phyloP scores from a whole-genome alignment of 2,888 invertebrate genomes.

The Pristionchus arcanus region DNA sequence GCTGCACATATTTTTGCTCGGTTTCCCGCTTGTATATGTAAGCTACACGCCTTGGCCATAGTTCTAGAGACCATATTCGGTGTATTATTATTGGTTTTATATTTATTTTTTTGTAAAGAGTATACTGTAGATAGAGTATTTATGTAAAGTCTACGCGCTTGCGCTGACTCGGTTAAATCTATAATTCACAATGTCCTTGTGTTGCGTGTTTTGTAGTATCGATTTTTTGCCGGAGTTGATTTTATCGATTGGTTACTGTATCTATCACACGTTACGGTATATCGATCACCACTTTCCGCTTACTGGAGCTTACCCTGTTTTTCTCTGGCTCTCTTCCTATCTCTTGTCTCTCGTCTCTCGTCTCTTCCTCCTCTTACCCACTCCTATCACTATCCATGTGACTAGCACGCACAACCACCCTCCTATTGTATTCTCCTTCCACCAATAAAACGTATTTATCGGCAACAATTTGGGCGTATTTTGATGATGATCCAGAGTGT shows the following conservation, averaged over 20 bases:
- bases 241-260: constrained; percentile 41
- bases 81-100: neutral
- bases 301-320: constrained; percentile 22
- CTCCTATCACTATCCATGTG: constrained; percentile 34
- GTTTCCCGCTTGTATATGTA: constrained; percentile 16
- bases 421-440: constrained; percentile 35
- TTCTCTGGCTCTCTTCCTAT: neutral
- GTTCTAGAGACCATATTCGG: constrained; percentile 12
- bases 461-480: neutral
- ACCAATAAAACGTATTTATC: constrained; percentile 34
- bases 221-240: neutral
- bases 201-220: neutral
- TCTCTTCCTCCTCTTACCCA: neutral
- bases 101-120: constrained; percentile 36
- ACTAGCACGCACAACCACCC: neutral
- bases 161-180: constrained; percentile 17
- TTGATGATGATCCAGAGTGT: constrained; percentile 19
- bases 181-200: neutral
- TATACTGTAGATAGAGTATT: constrained; percentile 26
- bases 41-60: neutral
- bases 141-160: neutral
- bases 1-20: neutral
- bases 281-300: neutral
- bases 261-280: constrained; percentile 6
- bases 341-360: neutral